Evolutionary conservation across 35 echinoderm and acorn worm species (phyloP), one percentile per base, ranked within the genome.

Genomic region (Holothuria glaberrima): DNA sequence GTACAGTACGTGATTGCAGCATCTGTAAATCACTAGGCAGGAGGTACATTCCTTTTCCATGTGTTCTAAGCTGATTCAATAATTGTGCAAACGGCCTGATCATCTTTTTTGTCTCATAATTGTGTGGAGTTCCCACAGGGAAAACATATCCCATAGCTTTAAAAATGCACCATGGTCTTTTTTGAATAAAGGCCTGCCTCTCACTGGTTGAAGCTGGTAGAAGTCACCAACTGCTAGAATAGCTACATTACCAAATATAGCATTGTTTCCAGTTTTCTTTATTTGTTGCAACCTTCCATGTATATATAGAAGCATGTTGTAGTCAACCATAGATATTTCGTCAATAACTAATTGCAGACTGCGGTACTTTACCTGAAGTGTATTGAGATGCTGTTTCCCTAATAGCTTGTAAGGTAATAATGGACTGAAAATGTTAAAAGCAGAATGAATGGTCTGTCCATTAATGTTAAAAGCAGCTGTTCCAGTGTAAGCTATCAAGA

Each of bases 381-480:
- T 86, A 41, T 62, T 54, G 5, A 54, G 13, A 14, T 54, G 5
- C 12, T 54, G 5, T 54, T 54, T 0, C 20, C 30, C 21, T 58
- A 54, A 56, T 3, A 0, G 27, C 17, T n/a, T 19, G 48, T 46
- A 20, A 5, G 22, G 14, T 58, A 20, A 5, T n/a, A 9, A 26
- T 54, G 21, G 30, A 58, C 7, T 25, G 21, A n/a, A 52, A 19
- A 54, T 54, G 50, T 54, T 54, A 9, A 54, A 82, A 4, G 36
- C 34, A 65, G 24, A 32, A 44, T 65, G 58, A 20, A 86, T 86
- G 24, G 83, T 86, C 14, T 86, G 57, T 4, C 58, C 83, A 16
- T 25, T 4, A 0, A 86, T 86, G 25, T 86, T 86, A 45, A 86
- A 68, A 9, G 83, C 58, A 86, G 83, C 83, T 9, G 83, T 86